Evolutionary conservation across 2,888 invertebrate genomes (phyloP), one percentile per base, ranked within the genome.

Genomic region (Lucinisca nassula): DNA sequence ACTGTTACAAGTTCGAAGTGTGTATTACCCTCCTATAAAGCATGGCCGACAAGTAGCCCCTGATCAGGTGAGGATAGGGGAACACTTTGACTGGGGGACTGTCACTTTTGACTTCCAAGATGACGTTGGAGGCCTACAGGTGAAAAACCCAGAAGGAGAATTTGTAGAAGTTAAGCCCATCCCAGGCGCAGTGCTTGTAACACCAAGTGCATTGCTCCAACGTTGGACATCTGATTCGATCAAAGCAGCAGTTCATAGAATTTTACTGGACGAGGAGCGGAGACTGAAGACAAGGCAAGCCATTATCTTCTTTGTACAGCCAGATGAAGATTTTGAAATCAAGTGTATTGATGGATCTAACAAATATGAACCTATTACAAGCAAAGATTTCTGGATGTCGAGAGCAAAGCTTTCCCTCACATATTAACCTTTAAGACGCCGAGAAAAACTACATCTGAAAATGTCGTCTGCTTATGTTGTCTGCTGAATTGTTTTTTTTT

Each of bases 161-260:
- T 98, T 98, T 98, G 97, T 97, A 92, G 97, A 97, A 51, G 98
- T 98, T 2, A 98, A 98, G 0, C 98, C 98, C 93, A 97, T 98
- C 77, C 98, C 98, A 0, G 98, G 98, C 49, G 97, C 98, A 37
- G 97, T 98, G 91, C 97, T 98, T 72, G 97, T 98, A 45, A 98
- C 98, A 94, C 97, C 98, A 35, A 98, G 98, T 27, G 98, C 98
- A 94, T 97, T 98, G 78, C 96, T 98, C 80, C 97, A 98, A 30
- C 97, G 97, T 67, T 98, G 98, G 98, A 98, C 98, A 6, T 97
- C 97, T 77, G 97, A 97, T 90, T 96, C 97, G 78, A 97, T 98
- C 83, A 97, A 97, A 27, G 98, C 98, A 79, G 97, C 98, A 94
- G 91, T 89, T 76, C 93, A 93, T 82, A 81, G 93, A 8, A 92